A percentile compares a stretch with the other conserved stretches of the same genome.
Evolutionary conservation across 2,113 vertebrate genomes (phyloP).

Genomic region (Scortum barcoo): DNA sequence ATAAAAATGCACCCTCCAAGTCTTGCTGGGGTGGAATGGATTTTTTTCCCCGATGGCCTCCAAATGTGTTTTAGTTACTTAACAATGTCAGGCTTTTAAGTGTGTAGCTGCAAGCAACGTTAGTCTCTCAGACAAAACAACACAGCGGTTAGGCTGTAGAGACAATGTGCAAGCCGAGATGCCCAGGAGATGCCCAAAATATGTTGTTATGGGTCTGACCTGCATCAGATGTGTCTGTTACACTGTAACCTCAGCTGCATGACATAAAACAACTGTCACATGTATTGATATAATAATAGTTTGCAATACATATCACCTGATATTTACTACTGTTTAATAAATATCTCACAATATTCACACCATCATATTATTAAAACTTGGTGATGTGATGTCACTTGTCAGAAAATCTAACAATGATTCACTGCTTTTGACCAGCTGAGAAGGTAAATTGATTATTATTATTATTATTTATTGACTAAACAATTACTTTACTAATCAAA

Average conservation of each 20-base stretch:
- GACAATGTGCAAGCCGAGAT: conserved; percentile 8
- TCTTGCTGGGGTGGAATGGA: conserved; percentile 30
- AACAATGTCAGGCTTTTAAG: conserved; percentile 46
- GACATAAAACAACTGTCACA: not conserved
- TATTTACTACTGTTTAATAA: not conserved
- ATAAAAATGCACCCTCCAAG: conserved; percentile 30
- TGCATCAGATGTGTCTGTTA: not conserved
- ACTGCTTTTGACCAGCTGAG: not conserved
- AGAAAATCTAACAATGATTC: not conserved
- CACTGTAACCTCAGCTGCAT: too few relatives aligned
- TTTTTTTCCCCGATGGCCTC: conserved; percentile 21
- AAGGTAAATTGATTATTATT: not conserved
- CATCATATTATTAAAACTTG: not conserved
- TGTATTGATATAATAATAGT: not conserved
- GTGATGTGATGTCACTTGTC: not conserved
- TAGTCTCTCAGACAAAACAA: conserved; percentile 30
- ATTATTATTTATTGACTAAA: not conserved
- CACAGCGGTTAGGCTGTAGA: conserved; percentile 8
- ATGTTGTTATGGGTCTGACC: not conserved
- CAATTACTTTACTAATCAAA: not conserved
- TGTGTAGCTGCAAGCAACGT: conserved; percentile 32
- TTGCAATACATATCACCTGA: not conserved
- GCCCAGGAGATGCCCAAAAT: not conserved
- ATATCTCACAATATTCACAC: not conserved
- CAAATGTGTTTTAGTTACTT: conserved; percentile 38